phyloP scores from a whole-genome alignment of 2,113 vertebrate species.

The Larimichthys polyactis region DNA sequence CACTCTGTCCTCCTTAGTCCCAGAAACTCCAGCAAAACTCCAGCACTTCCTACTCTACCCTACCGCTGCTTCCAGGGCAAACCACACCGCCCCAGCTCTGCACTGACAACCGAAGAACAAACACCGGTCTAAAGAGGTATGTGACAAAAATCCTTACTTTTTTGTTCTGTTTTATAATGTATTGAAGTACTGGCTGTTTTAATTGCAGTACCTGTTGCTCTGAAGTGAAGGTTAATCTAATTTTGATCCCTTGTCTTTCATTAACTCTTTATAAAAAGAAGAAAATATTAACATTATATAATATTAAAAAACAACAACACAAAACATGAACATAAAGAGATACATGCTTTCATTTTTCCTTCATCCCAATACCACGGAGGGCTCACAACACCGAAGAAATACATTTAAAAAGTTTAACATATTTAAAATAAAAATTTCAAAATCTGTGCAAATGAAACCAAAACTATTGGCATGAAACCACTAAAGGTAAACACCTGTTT shows the following conservation, averaged over 20 bases:
- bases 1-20: slow-evolving; percentile 9
- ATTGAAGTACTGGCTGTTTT: not conserved
- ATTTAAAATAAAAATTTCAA: not conserved
- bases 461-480: not conserved
- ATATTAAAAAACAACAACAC: no score
- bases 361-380: not conserved
- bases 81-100: not conserved
- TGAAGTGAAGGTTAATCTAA: no score
- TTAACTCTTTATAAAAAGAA: no score
- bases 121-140: slow-evolving; percentile 34
- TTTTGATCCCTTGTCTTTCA: no score
- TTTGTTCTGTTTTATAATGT: not conserved
- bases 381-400: not conserved
- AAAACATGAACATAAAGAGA: no score
- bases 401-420: not conserved
- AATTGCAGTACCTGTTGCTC: not conserved
- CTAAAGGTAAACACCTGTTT: not conserved
- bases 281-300: no score
- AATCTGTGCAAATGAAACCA: not conserved
- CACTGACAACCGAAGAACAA: slow-evolving; percentile 8
- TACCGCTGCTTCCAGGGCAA: slow-evolving; percentile 4
- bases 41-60: not conserved
- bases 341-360: not conserved
- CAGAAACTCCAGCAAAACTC: not conserved
- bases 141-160: not conserved